Conservation (phyloP, 2,888 invertebrate species). For the Taphrorychus bicolor region DNA sequence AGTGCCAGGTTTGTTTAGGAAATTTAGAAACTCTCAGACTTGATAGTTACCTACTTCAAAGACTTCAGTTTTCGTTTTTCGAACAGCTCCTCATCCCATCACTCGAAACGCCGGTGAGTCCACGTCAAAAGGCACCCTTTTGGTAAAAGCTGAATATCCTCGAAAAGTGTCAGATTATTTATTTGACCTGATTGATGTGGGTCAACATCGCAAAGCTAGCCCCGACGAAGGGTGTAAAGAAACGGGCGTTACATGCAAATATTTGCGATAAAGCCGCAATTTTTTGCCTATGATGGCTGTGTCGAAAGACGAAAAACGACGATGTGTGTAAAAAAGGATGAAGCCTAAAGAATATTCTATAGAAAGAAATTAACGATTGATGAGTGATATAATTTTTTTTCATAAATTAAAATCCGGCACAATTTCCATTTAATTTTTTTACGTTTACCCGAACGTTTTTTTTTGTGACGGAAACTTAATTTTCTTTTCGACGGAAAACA, state of each 20-base stretch:
- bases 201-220: slow-evolving; percentile 24
- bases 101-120: not conserved
- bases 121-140: not conserved
- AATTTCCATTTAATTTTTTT: not conserved
- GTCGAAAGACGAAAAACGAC: not conserved
- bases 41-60: not conserved
- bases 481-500: slow-evolving; percentile 19
- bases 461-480: slow-evolving; percentile 22
- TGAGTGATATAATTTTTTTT: not conserved
- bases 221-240: slow-evolving; percentile 8
- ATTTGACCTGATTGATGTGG: slow-evolving; percentile 33
- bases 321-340: too few species aligned
- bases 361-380: too few species aligned
- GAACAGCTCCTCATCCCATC: not conserved
- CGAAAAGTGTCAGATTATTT: slow-evolving; percentile 31
- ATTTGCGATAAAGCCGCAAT: slow-evolving; percentile 5
- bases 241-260: slow-evolving; percentile 16
- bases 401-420: not conserved
- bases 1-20: not conserved
- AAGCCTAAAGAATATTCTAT: too few species aligned
- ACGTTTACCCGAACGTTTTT: not conserved
- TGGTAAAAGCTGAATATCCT: too few species aligned
- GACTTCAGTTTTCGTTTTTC: not conserved
- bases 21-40: not conserved
- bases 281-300: slow-evolving; percentile 6